These are phyloP conservation scores for Drosophila meridiana DNA, from an alignment of 2,888 invertebrate species.

Conservation along the genomic window DNA sequence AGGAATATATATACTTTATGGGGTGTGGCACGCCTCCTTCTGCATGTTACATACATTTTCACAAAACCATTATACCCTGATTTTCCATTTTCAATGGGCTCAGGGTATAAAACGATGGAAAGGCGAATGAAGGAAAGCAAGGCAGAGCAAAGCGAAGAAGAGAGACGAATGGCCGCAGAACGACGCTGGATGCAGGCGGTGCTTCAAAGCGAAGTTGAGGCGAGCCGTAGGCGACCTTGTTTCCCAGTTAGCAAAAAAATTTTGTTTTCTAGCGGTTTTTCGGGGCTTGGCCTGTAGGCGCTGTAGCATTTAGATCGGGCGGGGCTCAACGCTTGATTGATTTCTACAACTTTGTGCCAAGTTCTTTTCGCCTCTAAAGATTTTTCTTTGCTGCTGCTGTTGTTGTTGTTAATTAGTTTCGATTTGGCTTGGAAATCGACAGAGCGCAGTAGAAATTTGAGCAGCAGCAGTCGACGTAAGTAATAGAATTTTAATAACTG, in stretches of 20 bases:
- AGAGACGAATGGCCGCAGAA: slow-evolving; percentile 43
- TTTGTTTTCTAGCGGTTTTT: background rate
- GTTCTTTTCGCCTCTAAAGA: slow-evolving; percentile 45
- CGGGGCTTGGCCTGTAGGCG: background rate
- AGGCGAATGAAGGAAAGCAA: background rate
- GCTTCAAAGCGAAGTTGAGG: slow-evolving; percentile 48
- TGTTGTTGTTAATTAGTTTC: slow-evolving; percentile 36
- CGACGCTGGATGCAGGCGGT: slow-evolving; percentile 31
- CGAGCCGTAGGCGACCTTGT: slow-evolving; percentile 51
- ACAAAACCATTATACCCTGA: no score
- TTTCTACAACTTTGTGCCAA: slow-evolving; percentile 65
- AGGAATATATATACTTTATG: no score
- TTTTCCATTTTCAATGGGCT: no score
- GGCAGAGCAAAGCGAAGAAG: background rate
- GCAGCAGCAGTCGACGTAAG: slow-evolving; percentile 30
- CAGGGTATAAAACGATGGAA: slow-evolving; percentile 20
- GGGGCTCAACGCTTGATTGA: slow-evolving; percentile 65
- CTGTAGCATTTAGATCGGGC: background rate
- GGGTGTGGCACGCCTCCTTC: no score
- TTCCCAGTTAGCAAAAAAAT: slow-evolving; percentile 9
- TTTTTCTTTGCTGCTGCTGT: slow-evolving; percentile 8
- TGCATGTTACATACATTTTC: no score
- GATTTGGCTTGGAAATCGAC: slow-evolving; percentile 32
- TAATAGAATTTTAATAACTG: slow-evolving; percentile 74
- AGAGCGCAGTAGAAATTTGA: slow-evolving; percentile 25